Conservation (phyloP, 2,113 vertebrate species). For the Forbesichthys papilliferus region DNA sequence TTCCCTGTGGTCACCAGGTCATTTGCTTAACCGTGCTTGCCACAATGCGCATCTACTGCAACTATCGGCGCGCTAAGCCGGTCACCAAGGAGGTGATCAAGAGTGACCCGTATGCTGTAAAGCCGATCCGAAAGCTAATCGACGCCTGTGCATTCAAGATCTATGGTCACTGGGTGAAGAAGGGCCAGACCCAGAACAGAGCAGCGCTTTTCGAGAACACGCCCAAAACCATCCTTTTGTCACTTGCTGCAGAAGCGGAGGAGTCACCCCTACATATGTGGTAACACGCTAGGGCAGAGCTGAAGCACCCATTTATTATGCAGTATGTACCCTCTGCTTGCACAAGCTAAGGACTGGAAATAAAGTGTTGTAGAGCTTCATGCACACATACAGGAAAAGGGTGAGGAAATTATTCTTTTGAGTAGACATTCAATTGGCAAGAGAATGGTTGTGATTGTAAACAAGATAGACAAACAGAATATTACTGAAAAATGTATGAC, state of each 20-base stretch:
- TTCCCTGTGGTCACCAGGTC: slow-evolving; percentile 75
- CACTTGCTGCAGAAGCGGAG: slow-evolving; percentile 76
- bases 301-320: not conserved
- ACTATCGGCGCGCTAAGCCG: slow-evolving; percentile 87
- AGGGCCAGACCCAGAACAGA: slow-evolving; percentile 94
- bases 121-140: slow-evolving; percentile 90
- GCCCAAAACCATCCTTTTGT: slow-evolving; percentile 89
- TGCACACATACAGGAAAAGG: not conserved
- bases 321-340: not conserved
- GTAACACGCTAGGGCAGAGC: slow-evolving; percentile 38
- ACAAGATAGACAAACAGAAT: too few species aligned
- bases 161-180: slow-evolving; percentile 99
- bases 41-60: slow-evolving; percentile 91
- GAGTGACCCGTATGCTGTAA: slow-evolving; percentile 89
- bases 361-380: not conserved
- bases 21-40: slow-evolving; percentile 91
- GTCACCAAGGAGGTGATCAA: slow-evolving; percentile 88
- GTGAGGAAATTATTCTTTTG: not conserved
- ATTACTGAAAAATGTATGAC: too few species aligned
- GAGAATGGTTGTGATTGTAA: too few species aligned
- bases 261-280: slow-evolving; percentile 55
- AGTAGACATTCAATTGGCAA: not conserved
- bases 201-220: slow-evolving; percentile 97
- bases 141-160: slow-evolving; percentile 95
- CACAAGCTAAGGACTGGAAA: slow-evolving; percentile 12